Evolutionary conservation across 2,113 vertebrate species (phyloP), one percentile per base, ranked within the genome.

Genomic region (Capreolus pygargus): DNA sequence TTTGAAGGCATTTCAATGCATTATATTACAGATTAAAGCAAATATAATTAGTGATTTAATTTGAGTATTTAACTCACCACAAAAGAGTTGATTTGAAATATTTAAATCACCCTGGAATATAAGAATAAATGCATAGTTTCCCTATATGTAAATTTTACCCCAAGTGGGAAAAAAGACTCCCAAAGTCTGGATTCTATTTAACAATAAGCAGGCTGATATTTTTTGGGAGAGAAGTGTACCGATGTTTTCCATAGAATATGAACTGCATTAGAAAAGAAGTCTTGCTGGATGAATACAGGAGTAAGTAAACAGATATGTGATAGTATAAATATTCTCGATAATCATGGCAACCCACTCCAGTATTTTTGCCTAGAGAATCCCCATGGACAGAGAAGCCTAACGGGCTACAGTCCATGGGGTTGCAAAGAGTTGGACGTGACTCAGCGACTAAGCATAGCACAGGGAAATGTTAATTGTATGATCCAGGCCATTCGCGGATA

Each of bases 11-110:
- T 82, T 50, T n/a, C 21, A 45, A 52, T 89, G 17, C 28, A 54
- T 55, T 91, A 39, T 81, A 28, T 64, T 91, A 61, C 2, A 76
- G 30, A 10, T 81, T 76, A 54, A 14, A 79, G 50, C 21, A 92
- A 91, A 87, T 82, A 52, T 23, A 91, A 57, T 74, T 85, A 21
- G 17, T 45, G 25, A 83, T 14, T 97, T 36, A 64, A 67, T 74
- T 93, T 97, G 39, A 89, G 43, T 86, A 95, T 78, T 85, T 88
- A 86, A 96, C 16, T 93, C 36, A 64, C 19, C 36, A 74, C 43
- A n/a, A 58, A 64, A 82, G 55, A 67, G 19, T 94, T n/a, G 13
- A 33, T 57, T 43, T 67, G 21, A 67, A 82, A 55, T 82, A 50
- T 76, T 86, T 74, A 70, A 74, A 52, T 87, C 52, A 74, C 25